Percentiles rank a stretch among this genome's conserved stretches.
phyloP scores from a whole-genome alignment of 2,113 vertebrate species.

The Solea solea region DNA sequence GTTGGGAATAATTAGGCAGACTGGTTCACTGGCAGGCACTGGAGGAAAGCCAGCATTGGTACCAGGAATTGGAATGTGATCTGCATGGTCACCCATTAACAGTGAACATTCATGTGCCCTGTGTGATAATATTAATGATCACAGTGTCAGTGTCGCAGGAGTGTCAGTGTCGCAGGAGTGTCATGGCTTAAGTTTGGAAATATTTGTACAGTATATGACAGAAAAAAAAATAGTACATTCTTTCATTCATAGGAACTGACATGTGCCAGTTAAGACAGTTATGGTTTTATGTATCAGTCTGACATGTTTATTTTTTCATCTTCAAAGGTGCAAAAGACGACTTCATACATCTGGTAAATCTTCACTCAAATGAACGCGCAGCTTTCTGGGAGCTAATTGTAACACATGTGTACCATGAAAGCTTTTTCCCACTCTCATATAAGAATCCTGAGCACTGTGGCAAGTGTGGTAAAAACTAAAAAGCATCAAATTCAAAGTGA shows the following conservation, averaged over 20 bases:
- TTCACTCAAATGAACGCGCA: too few species aligned
- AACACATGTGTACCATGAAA: background rate
- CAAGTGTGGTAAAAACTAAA: background rate
- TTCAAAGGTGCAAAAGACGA: too few species aligned
- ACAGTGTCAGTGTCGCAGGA: too few species aligned
- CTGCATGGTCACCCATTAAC: slow-evolving; percentile 26
- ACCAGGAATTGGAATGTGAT: slow-evolving; percentile 32
- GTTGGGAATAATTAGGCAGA: slow-evolving; percentile 46
- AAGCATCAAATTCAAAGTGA: slow-evolving; percentile 42
- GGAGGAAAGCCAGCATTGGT: slow-evolving; percentile 28
- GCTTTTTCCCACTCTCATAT: background rate
- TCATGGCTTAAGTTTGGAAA: too few species aligned
- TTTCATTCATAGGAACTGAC: too few species aligned
- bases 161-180: too few species aligned
- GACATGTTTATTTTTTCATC: too few species aligned
- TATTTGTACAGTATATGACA: too few species aligned
- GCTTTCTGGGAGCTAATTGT: background rate
- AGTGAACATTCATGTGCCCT: slow-evolving; percentile 34
- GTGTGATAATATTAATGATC: slow-evolving; percentile 24
- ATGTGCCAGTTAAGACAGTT: too few species aligned
- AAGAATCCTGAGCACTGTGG: background rate
- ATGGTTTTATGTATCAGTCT: too few species aligned
- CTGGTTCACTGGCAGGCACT: slow-evolving; percentile 13
- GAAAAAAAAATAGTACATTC: too few species aligned
- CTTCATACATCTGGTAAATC: too few species aligned